Base-by-base conservation (phyloP, 53 echinoderm and acorn worm species). In the Luidia sarsii region DNA sequence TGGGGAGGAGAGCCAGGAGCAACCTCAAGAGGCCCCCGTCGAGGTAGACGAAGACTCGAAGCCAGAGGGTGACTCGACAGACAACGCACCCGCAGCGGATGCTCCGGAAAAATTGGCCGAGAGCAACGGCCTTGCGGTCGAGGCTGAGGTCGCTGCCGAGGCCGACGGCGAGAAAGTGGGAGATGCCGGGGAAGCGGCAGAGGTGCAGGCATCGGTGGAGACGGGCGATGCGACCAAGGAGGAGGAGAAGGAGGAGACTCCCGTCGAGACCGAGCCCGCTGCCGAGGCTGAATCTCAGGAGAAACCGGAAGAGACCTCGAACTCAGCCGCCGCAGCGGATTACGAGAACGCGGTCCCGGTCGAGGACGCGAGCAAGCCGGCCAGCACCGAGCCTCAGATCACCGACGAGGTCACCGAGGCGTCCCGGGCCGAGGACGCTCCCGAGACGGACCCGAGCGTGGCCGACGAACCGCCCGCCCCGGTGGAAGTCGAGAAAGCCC, bases 321-420 rank as follows among this genome's bases (percentile, higher is more conserved):
- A 71, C 33, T 32, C 33, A 20, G 34, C 50, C 23, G 71, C n/a
- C 33, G 18, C 4, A 31, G 29, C 50, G 39, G 72, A n/a, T n/a
- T n/a, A 72, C 3, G 46, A 8, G 43, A 66, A 9, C 7, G 41
- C 28, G 28, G 2, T 23, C 36, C 27, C 72, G 34, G 35, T 23
- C 14, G 56, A 32, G 15, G 72, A 72, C 4, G 32, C 54, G 3
- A 55, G 27, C 21, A 18, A 84, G 39, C 51, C 67, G 32, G 53
- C 39, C 55, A 67, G 18, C 35, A 33, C 38, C 55, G 83, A 83
- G 35, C 32, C 83, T n/a, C n/a, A n/a, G n/a, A n/a, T n/a, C n/a
- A n/a, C n/a, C 2, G 56, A 21, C 0, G 66, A 49, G 64, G 30
- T 30, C 24, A 38, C 56, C 13, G 2, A 23, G 6, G 68, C 3